Conservation (phyloP, 2,797 vertebrate species). For the Pseudotriccus pelzelni region DNA sequence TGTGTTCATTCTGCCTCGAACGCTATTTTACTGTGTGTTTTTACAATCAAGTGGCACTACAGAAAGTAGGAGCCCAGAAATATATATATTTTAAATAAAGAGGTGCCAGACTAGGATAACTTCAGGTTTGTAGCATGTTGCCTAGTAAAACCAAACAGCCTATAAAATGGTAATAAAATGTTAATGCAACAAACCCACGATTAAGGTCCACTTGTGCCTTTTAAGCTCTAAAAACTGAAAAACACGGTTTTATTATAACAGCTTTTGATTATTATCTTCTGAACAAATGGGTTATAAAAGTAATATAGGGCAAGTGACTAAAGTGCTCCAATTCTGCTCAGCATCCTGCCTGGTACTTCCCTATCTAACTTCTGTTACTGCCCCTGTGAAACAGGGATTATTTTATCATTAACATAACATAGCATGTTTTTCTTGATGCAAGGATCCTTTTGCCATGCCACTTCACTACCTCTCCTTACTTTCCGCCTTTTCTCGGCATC, state of each 20-base stretch:
- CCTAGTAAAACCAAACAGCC: background rate
- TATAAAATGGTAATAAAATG: background rate
- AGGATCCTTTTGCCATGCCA: background rate
- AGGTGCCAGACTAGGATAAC: background rate
- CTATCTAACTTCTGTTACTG: background rate
- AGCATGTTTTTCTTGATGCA: background rate
- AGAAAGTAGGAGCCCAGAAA: background rate
- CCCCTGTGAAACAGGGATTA: background rate
- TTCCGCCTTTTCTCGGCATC: background rate
- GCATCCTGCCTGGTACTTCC: background rate
- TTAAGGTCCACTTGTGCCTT: background rate
- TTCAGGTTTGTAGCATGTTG: background rate
- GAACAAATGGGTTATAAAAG: background rate
- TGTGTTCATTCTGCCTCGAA: background rate
- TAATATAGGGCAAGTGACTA: background rate
- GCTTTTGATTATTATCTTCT: background rate
- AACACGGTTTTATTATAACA: rapidly evolving
- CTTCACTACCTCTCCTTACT: background rate
- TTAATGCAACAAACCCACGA: background rate
- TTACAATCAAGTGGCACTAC: background rate
- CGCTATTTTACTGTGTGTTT: background rate
- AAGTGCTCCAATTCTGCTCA: background rate
- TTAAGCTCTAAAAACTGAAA: background rate
- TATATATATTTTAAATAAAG: too few species aligned
- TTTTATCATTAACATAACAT: background rate